These are phyloP conservation scores for Oppia nitens DNA, from an alignment of 1,140 invertebrate genomes.

Conservation along the genomic window DNA sequence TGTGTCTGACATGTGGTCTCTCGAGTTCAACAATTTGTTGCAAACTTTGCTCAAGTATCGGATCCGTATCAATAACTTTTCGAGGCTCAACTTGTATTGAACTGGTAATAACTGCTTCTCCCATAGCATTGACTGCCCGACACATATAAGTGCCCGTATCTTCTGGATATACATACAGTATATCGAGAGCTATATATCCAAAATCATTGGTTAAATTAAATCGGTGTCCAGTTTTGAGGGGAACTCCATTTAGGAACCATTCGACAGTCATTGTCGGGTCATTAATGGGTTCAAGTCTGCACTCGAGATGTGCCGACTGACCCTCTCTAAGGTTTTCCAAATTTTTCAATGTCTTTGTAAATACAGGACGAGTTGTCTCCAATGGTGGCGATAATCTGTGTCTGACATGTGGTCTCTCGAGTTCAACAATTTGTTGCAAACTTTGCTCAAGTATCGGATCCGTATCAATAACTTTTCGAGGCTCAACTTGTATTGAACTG, in stretches of 20 bases:
- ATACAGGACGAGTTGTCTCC: constrained; percentile 44
- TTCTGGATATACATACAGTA: constrained; percentile 71
- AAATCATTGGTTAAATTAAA: constrained; percentile 69
- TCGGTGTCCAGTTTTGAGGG: constrained; percentile 39
- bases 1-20: background rate
- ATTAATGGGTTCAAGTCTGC: constrained; percentile 67
- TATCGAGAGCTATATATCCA: constrained; percentile 82
- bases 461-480: constrained; percentile 55
- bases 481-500: constrained; percentile 66
- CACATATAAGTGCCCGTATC: constrained; percentile 30
- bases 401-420: constrained; percentile 48
- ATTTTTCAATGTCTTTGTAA: constrained; percentile 67
- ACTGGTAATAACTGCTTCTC: background rate
- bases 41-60: too few species aligned
- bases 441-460: constrained; percentile 91
- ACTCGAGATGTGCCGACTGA: constrained; percentile 56
- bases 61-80: too few species aligned
- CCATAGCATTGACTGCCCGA: background rate
- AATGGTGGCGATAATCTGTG: background rate
- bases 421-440: constrained; percentile 71
- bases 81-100: too few species aligned
- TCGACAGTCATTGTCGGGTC: constrained; percentile 90
- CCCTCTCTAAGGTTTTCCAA: constrained; percentile 60
- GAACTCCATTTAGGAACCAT: constrained; percentile 79
- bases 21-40: background rate